These are phyloP conservation scores for Acheta domesticus DNA, from an alignment of 2,888 invertebrate genomes.

Conservation along the genomic window DNA sequence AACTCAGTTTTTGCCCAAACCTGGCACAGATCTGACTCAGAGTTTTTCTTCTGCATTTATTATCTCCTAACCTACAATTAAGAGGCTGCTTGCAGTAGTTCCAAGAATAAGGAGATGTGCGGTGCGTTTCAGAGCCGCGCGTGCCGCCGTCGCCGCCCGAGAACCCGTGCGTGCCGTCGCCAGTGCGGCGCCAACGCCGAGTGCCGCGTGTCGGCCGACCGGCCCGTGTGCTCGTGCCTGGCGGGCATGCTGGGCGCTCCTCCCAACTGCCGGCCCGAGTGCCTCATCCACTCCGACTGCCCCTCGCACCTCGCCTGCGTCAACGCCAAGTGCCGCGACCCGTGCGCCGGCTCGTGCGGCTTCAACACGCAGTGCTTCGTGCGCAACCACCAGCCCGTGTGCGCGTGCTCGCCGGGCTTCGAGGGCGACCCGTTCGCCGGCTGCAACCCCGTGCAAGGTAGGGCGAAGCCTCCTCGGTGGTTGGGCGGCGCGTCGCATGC, in stretches of 20 bases:
- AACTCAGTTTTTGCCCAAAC: too few relatives aligned
- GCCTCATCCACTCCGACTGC: slow-evolving; percentile 74
- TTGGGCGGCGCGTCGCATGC: background rate
- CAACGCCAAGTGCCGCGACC: slow-evolving; percentile 67
- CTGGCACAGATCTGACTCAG: too few relatives aligned
- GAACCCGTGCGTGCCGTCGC: slow-evolving; percentile 67
- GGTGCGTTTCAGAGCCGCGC: background rate
- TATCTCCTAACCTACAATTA: too few relatives aligned
- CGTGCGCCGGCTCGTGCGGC: slow-evolving; percentile 72
- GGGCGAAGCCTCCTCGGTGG: slow-evolving; percentile 36
- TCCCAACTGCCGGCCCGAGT: slow-evolving; percentile 75
- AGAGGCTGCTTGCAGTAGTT: too few relatives aligned
- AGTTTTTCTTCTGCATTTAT: too few relatives aligned
- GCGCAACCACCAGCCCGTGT: slow-evolving; percentile 72
- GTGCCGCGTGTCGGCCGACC: slow-evolving; percentile 55
- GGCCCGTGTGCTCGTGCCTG: slow-evolving; percentile 70
- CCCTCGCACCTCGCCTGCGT: slow-evolving; percentile 70
- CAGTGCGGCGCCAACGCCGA: slow-evolving; percentile 65
- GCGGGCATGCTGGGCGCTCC: slow-evolving; percentile 73
- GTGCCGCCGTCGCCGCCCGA: slow-evolving; percentile 30
- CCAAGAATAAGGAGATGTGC: too few relatives aligned
- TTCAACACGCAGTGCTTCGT: slow-evolving; percentile 71
- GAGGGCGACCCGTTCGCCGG: slow-evolving; percentile 78
- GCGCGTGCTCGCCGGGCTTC: slow-evolving; percentile 68
- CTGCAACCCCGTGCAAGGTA: slow-evolving; percentile 54